Conservation (phyloP, 1,140 invertebrate species). For the Bradysia coprophila region DNA sequence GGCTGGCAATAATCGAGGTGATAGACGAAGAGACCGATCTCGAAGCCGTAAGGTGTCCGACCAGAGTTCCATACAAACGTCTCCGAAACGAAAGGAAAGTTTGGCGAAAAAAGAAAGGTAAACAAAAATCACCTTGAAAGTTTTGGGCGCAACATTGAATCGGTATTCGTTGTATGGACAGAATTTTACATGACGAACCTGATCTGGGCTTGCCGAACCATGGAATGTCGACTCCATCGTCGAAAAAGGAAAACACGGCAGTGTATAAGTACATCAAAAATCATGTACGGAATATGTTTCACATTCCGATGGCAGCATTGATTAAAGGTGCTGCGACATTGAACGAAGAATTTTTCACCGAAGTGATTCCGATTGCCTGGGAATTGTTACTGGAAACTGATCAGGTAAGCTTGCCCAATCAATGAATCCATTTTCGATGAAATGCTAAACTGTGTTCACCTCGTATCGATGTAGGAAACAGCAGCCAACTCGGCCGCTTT, state of each 20-base stretch:
- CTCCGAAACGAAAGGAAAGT: conserved; percentile 55
- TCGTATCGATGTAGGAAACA: conserved; percentile 32
- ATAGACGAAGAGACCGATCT: conserved; percentile 9
- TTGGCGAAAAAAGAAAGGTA: conserved; percentile 50
- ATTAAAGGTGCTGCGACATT: conserved; percentile 86
- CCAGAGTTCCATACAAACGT: conserved; percentile 50
- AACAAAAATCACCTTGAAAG: too few relatives aligned
- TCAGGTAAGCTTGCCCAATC: conserved; percentile 21
- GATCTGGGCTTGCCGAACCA: conserved; percentile 8
- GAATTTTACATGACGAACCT: conserved; percentile 16
- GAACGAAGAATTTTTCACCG: conserved; percentile 69
- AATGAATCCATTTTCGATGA: background rate
- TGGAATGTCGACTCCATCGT: background rate
- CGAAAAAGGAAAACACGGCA: conserved; percentile 34
- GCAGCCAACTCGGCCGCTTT: conserved; percentile 67
- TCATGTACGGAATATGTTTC: conserved; percentile 71
- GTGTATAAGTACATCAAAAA: conserved; percentile 70
- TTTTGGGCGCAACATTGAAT: too few relatives aligned
- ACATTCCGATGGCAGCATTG: conserved; percentile 71
- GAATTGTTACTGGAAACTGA: conserved; percentile 73
- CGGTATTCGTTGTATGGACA: too few relatives aligned
- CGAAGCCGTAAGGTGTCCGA: conserved; percentile 50
- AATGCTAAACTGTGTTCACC: conserved; percentile 9
- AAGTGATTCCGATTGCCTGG: conserved; percentile 84
- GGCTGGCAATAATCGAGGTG: conserved; percentile 12